Base-by-base conservation (phyloP, 1,140 invertebrate species). In the Capitella teleta region DNA sequence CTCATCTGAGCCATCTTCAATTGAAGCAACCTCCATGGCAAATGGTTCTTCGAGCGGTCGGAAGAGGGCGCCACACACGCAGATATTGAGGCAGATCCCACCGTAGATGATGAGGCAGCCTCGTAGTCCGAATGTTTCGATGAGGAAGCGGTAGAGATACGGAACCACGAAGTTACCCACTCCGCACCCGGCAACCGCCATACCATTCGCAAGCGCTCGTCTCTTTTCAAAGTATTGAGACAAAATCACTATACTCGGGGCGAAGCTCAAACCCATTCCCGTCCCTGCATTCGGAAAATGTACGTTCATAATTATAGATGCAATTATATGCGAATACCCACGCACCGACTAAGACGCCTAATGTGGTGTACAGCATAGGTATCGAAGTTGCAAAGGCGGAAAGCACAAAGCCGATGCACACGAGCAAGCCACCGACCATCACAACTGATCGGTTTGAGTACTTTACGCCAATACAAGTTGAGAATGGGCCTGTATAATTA, bases 201-300 rank as follows among this genome's bases (percentile, higher is more conserved):
- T 88, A 1, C 84, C 83, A 2, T 89, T 91, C 2, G 89, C 89
- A 55, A 93, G 76, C 5, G 87, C 87, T 46, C 88, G 76, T 53
- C 81, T 82, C 55, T 85, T 83, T 54, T 93, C 87, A 61, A 93
- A 94, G 74, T 92, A 94, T 48, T 82, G 84, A 5, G 87, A 89
- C 1, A 93, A 88, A 62, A 84, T 86, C n/a, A 92, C 87, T 55
- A 92, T 93, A 40, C 88, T 87, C 6, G 89, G 88, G 32, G 93
- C 74, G 63, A 91, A 93, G 53, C 92, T 88, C 42, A 93, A 77
- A 3, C 89, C 89, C 57, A 90, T 86, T 6, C 90, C 89, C 12
- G 91, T 68, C 16, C 90, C 89, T 82, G 62, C 3, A 69, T 65
- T 4, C 10, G 25, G 8, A n/a, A 40, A 6, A 12, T 37, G 21